Conservation (phyloP, 2,113 vertebrate species). For the Seriola rivoliana region DNA sequence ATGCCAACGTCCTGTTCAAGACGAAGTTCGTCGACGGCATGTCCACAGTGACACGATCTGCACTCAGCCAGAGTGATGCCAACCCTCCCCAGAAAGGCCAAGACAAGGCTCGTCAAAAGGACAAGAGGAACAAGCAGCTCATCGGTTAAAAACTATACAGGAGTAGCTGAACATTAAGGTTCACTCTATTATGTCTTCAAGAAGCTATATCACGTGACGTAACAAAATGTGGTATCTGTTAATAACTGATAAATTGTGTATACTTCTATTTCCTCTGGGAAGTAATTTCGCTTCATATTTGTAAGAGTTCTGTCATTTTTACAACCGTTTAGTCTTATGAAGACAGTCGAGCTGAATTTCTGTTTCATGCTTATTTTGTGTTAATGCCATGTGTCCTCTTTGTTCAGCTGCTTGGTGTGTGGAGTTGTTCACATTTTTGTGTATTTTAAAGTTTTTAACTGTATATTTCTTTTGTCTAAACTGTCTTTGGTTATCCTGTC, state of each 20-base stretch:
- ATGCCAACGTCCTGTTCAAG: slow-evolving; percentile 96
- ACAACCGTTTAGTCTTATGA: neutral
- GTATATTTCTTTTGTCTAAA: neutral
- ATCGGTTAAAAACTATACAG: neutral
- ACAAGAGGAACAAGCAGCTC: slow-evolving; percentile 68
- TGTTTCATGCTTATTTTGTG: neutral
- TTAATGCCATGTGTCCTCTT: neutral
- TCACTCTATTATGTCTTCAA: neutral
- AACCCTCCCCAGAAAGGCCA: slow-evolving; percentile 6
- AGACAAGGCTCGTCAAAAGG: slow-evolving; percentile 79
- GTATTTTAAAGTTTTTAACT: slow-evolving; percentile 19
- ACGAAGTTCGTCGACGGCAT: slow-evolving; percentile 96
- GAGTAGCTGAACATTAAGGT: neutral
- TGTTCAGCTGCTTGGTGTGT: neutral
- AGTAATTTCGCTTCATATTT: neutral
- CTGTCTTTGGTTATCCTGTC: neutral
- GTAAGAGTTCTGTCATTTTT: neutral
- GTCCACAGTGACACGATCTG: slow-evolving; percentile 88
- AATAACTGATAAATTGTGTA: neutral
- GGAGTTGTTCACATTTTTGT: slow-evolving; percentile 22
- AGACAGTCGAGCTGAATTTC: neutral
- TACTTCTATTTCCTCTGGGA: neutral
- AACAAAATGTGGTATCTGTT: neutral
- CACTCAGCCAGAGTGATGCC: slow-evolving; percentile 81
- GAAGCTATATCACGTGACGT: neutral